Evolutionary conservation across 2,113 vertebrate genomes (phyloP), one percentile per base, ranked within the genome.

Genomic region (Butorides virescens): DNA sequence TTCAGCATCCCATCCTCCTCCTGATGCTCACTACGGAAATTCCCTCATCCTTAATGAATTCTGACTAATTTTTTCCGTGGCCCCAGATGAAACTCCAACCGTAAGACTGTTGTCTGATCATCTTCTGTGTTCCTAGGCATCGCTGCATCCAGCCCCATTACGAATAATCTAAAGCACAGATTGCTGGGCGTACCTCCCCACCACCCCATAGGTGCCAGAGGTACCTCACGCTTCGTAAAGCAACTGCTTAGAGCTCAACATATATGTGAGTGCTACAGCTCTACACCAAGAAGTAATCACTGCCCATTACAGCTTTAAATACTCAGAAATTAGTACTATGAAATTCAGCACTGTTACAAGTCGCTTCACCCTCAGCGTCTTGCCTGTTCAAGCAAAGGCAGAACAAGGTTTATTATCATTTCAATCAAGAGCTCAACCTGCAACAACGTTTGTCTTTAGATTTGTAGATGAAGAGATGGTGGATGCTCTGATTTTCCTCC

Each of bases 1-100:
- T 15, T 71, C 66, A 73, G 61, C 25, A 72, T 21, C 20, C 17
- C 80, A 71, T 56, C 74, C 77, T 89, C 66, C 83, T 94, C 86
- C 84, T 14, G 11, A 22, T 16, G 53, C 47, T 86, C 91, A 72
- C 79, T 65, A n/a, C 92, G 92, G 66, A 97, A 92, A 97, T 91
- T 74, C 87, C 66, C 72, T 96, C 93, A 94, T 36, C 55, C 53
- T 83, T 72, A 36, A 67, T 73, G 79, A 95, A 96, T 94, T 73
- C 68, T 68, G 63, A 86, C 42, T 58, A 4, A 9, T 50, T 86
- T 96, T 92, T 91, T 56, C 82, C 81, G 84, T 15, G 42, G 50
- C 8, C 67, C 49, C 80, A 94, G 83, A 93, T 30, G 58, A 88
- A 96, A 49, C 23, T 30, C 70, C 44, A 79, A 12, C 59, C 11